Evolutionary conservation across 2,113 vertebrate genomes (phyloP), one percentile per base, ranked within the genome.

Genomic region (Melanocharis versteri): DNA sequence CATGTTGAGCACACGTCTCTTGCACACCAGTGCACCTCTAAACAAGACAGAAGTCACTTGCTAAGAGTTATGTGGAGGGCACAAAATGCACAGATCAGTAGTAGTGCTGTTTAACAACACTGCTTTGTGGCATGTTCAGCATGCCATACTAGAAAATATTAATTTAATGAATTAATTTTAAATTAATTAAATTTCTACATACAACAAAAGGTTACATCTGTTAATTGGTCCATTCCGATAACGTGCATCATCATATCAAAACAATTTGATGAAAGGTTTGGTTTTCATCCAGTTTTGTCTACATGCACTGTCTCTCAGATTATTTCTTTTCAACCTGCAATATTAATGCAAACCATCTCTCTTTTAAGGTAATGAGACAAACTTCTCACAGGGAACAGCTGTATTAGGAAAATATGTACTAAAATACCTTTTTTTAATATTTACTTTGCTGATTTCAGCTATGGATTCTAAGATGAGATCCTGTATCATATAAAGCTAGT

Each of bases 41-140:
- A 50, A 37, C 1, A 8, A 61, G 47, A 44, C 28, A 82, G 39
- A 71, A 75, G 9, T 44, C 8, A 3, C 60, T 45, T 87, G 58
- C n/a, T 39, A 54, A n/a, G 53, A 68, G 70, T 47, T 65, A 35
- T 44, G 56, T 5, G 50, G 48, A 71, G 83, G 76, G 30, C 13
- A 13, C 30, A 31, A 51, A 51, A 73, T 48, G 56, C 53, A 84
- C 15, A 56, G 76, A 27, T 69, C 20, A 58, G 61, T 31, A 57
- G 70, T 10, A 82, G 44, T 45, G 69, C 86, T 85, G 83, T 65
- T 87, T 42, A 51, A 73, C 64, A 85, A 37, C 84, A 79, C 44
- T 45, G 35, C 53, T 84, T 21, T 83, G 48, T 77, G 37, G 85
- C 66, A 91, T 22, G 31, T 23, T 90, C 83, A 90, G 21, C 42